These are phyloP conservation scores for Stenodera caucasica DNA, from an alignment of 2,888 invertebrate genomes.

Conservation along the genomic window DNA sequence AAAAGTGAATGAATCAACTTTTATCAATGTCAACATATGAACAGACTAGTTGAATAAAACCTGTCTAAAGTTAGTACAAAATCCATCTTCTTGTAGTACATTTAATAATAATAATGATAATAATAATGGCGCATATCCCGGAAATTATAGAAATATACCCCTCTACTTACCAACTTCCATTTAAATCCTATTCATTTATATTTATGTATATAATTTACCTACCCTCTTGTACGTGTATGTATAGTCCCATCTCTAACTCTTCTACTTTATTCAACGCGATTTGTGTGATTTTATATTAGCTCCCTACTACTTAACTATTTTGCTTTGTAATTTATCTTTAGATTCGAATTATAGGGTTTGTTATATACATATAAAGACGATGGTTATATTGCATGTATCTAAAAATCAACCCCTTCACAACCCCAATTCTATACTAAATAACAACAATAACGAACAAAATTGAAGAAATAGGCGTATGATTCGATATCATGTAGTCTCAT, in stretches of 20 bases:
- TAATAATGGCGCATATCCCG: conserved; percentile 32
- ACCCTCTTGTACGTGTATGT: neutral
- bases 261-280: neutral
- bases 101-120: neutral
- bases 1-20: neutral
- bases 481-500: neutral
- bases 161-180: conserved; percentile 19
- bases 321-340: conserved; percentile 5
- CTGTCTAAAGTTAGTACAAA: neutral
- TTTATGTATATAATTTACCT: neutral
- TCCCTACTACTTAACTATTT: neutral
- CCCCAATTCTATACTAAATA: too few species aligned
- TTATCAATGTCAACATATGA: neutral
- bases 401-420: neutral
- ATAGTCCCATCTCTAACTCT: neutral
- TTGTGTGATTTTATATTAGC: neutral
- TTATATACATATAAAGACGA: neutral
- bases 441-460: neutral
- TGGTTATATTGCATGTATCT: conserved; percentile 1
- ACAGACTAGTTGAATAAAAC: neutral
- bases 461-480: neutral
- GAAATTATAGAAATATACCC: conserved; percentile 41
- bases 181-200: conserved; percentile 8
- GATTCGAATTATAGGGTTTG: conserved; percentile 1
- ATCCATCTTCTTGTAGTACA: neutral